These are phyloP conservation scores for Hydrolagus colliei DNA, from an alignment of 2,797 vertebrate species.

Conservation along the genomic window DNA sequence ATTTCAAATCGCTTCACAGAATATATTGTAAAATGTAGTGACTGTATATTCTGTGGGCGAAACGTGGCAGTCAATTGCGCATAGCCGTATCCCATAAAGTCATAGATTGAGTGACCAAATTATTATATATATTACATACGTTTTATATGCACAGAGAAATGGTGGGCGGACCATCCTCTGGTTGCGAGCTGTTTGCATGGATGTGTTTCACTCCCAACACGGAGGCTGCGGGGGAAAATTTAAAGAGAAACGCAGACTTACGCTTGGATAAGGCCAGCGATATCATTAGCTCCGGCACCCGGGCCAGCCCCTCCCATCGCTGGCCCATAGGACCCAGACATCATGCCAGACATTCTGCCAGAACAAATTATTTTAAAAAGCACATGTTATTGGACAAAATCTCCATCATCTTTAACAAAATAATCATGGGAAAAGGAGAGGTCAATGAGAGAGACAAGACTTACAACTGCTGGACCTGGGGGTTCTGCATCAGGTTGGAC, in stretches of 20 bases:
- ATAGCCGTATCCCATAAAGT: too few relatives aligned
- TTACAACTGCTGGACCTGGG: slow-evolving; percentile 92
- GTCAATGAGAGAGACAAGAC: slow-evolving; percentile 43
- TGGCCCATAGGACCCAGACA: slow-evolving; percentile 73
- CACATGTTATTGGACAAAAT: neutral
- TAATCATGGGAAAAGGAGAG: accelerated
- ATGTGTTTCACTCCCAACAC: too few relatives aligned
- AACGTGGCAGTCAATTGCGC: too few relatives aligned
- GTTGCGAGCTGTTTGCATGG: too few relatives aligned
- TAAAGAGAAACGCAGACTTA: slow-evolving; percentile 52
- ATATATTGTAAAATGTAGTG: too few relatives aligned
- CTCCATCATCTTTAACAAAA: neutral
- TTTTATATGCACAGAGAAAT: too few relatives aligned
- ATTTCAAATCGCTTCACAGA: too few relatives aligned
- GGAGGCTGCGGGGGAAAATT: neutral
- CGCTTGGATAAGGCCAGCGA: slow-evolving; percentile 92
- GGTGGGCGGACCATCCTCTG: too few relatives aligned
- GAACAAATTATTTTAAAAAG: neutral
- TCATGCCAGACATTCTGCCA: slow-evolving; percentile 89
- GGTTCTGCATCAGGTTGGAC: slow-evolving; percentile 86
- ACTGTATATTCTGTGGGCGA: too few relatives aligned
- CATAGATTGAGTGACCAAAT: too few relatives aligned
- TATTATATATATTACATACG: too few relatives aligned
- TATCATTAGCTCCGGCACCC: slow-evolving; percentile 63
- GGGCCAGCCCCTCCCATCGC: slow-evolving; percentile 54